Percentiles rank a stretch among this genome's conserved stretches.
Conservation (phyloP, 2,113 vertebrate species). For the Nyctibius bracteatus region DNA sequence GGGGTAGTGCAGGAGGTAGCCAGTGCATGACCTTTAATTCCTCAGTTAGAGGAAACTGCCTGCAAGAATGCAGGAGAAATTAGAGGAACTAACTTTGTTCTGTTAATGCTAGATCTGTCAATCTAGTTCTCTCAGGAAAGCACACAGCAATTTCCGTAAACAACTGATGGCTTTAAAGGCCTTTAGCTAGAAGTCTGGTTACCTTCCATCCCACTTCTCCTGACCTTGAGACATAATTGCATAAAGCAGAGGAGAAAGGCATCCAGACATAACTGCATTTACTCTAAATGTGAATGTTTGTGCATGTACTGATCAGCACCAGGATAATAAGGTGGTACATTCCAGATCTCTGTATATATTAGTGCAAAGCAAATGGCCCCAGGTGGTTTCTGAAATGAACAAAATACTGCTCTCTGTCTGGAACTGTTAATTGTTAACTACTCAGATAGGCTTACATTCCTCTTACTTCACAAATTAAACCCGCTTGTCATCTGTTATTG, state of each 20-base stretch:
- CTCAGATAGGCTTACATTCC: slow-evolving; percentile 9
- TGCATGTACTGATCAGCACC: not conserved
- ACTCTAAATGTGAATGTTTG: not conserved
- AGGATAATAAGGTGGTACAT: not conserved
- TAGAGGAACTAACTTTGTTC: slow-evolving; percentile 31
- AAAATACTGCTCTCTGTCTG: not conserved
- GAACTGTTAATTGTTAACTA: slow-evolving; percentile 44
- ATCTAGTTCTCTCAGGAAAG: not conserved
- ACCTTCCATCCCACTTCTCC: not conserved
- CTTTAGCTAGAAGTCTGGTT: not conserved
- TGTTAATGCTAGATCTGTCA: slow-evolving; percentile 24
- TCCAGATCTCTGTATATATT: not conserved
- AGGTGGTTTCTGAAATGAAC: not conserved
- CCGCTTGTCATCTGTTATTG: slow-evolving; percentile 23
- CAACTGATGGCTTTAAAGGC: not conserved
- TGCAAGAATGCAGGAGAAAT: slow-evolving; percentile 37
- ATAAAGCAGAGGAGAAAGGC: not conserved
- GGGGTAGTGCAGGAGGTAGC: not conserved
- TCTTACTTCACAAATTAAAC: slow-evolving; percentile 52
- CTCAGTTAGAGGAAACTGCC: not conserved
- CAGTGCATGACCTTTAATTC: not conserved
- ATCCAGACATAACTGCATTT: not conserved
- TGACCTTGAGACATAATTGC: slow-evolving; percentile 7
- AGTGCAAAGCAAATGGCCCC: not conserved
- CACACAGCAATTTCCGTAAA: not conserved